A percentile compares a stretch with the other conserved stretches of the same genome.
phyloP scores from a whole-genome alignment of 2,888 invertebrate species.

The Mythimna pallens region DNA sequence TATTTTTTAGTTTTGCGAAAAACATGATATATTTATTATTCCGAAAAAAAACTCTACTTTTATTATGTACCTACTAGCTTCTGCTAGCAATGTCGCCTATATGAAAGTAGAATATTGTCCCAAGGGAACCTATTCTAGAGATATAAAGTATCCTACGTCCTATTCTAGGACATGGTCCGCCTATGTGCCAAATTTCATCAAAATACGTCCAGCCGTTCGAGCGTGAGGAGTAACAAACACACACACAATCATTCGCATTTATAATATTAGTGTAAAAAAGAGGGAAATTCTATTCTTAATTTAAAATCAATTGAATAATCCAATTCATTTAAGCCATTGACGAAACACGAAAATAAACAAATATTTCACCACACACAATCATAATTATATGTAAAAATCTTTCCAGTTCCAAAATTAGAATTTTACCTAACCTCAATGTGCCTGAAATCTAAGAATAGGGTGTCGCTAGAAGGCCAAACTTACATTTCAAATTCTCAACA shows the following conservation, averaged over 20 bases:
- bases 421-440: conserved; percentile 26
- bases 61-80: too few relatives aligned
- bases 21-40: not conserved
- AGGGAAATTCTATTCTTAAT: not conserved
- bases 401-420: conserved; percentile 3
- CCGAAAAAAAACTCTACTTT: not conserved
- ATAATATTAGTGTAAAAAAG: too few relatives aligned
- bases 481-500: conserved; percentile 23
- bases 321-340: not conserved
- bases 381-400: not conserved
- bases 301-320: not conserved
- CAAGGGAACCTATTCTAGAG: too few relatives aligned
- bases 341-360: not conserved
- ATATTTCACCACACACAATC: not conserved
- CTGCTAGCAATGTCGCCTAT: too few relatives aligned
- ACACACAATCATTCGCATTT: too few relatives aligned
- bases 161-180: too few relatives aligned
- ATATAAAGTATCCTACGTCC: too few relatives aligned
- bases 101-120: too few relatives aligned
- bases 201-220: too few relatives aligned
- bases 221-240: too few relatives aligned
- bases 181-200: too few relatives aligned
- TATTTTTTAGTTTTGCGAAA: too few relatives aligned
- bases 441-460: conserved; percentile 18
- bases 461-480: conserved; percentile 19